Evolutionary conservation across 2,113 vertebrate genomes (phyloP).

Genomic region (Jacana jacana): DNA sequence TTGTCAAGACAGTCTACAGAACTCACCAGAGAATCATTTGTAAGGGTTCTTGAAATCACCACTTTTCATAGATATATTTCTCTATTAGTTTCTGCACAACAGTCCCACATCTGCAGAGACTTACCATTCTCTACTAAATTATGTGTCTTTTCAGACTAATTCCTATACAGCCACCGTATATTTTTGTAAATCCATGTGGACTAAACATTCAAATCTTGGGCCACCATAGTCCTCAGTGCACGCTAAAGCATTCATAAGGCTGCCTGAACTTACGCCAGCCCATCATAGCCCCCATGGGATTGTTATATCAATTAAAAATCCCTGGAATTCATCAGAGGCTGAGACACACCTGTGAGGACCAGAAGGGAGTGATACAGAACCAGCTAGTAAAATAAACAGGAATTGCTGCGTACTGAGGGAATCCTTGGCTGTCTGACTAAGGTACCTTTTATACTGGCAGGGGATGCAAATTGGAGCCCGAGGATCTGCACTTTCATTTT

Average conservation of each 20-base stretch:
- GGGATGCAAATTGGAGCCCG: conserved; percentile 62
- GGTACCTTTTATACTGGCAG: conserved; percentile 54
- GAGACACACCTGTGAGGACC: conserved; percentile 26
- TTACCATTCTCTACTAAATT: not conserved
- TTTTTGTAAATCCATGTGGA: not conserved
- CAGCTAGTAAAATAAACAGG: conserved; percentile 46
- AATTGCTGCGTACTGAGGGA: conserved; percentile 38
- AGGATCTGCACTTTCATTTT: conserved; percentile 65
- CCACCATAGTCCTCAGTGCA: not conserved
- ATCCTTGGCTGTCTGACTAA: conserved; percentile 54
- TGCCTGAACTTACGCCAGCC: not conserved
- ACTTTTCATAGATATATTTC: not conserved
- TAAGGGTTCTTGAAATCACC: not conserved
- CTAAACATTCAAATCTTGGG: not conserved
- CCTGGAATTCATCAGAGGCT: conserved; percentile 29
- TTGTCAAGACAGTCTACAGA: not conserved
- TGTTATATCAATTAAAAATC: conserved; percentile 31
- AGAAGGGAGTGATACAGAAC: conserved; percentile 41
- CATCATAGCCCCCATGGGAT: not conserved
- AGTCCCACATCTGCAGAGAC: not conserved
- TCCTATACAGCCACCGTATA: not conserved
- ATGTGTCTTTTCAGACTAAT: not conserved
- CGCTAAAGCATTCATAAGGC: not conserved
- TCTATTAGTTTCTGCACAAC: not conserved
- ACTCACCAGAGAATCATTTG: not conserved